Percentiles rank a stretch among this genome's conserved stretches.
Conservation (phyloP, 2,888 invertebrate species). For the Epinotia demarniana region DNA sequence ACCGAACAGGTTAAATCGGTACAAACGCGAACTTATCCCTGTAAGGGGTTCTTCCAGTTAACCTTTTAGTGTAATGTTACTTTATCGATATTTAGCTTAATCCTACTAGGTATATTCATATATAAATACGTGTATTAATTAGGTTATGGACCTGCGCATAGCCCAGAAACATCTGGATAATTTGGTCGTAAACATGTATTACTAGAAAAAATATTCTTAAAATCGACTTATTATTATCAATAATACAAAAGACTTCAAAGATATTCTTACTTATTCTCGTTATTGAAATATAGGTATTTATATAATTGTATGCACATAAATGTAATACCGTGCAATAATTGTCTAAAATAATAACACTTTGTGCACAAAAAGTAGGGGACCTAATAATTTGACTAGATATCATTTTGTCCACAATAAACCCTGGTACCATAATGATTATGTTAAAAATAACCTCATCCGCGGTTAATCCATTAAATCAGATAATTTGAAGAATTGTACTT, state of each 20-base stretch:
- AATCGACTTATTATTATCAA: slow-evolving; percentile 12
- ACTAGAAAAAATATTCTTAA: slow-evolving; percentile 15
- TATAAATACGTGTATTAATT: neutral
- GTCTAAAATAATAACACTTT: slow-evolving; percentile 19
- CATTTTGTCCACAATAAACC: slow-evolving; percentile 19
- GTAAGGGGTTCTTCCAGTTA: no score
- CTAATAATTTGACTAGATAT: slow-evolving; percentile 36
- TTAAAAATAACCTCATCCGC: no score
- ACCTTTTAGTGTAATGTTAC: no score
- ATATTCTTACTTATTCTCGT: neutral
- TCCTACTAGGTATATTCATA: slow-evolving; percentile 9
- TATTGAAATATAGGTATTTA: neutral
- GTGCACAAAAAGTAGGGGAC: slow-evolving; percentile 6
- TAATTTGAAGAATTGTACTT: neutral
- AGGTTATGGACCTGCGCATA: slow-evolving; percentile 25
- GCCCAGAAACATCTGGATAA: slow-evolving; percentile 31
- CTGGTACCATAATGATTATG: slow-evolving; percentile 10
- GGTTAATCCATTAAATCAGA: no score
- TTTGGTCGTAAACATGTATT: slow-evolving; percentile 37
- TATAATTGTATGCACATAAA: slow-evolving; percentile 9
- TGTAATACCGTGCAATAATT: slow-evolving; percentile 18
- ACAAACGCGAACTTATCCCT: no score
- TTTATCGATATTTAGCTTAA: neutral
- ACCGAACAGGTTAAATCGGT: no score
- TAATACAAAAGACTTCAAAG: slow-evolving; percentile 25